Percentiles rank a stretch among this genome's conserved stretches.
These are phyloP conservation scores for Brachypteracias leptosomus DNA, from an alignment of 2,113 vertebrate species.

Conservation along the genomic window DNA sequence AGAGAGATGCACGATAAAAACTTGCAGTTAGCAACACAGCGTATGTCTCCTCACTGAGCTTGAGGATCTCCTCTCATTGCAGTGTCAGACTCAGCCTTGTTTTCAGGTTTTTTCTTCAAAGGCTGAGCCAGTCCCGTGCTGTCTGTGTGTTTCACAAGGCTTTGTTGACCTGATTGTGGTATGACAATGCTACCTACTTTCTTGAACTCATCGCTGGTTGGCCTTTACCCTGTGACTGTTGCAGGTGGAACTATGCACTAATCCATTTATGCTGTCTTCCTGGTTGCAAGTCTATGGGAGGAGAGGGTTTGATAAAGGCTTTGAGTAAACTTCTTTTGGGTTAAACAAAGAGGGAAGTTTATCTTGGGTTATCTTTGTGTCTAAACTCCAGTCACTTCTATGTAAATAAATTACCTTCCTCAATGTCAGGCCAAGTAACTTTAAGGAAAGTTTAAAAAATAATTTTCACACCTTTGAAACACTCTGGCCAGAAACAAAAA, in stretches of 20 bases:
- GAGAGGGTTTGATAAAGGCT: neutral
- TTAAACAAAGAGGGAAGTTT: neutral
- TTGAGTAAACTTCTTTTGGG: neutral
- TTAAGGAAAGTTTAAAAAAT: neutral
- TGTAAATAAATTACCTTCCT: constrained; percentile 21
- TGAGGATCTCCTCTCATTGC: neutral
- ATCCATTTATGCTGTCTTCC: neutral
- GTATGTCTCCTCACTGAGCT: neutral
- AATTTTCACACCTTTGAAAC: neutral
- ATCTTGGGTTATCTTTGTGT: neutral
- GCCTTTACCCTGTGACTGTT: neutral
- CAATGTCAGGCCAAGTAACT: neutral
- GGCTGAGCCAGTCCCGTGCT: neutral
- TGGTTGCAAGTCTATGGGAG: neutral
- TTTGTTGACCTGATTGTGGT: neutral
- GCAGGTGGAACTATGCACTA: neutral
- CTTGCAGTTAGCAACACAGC: no score
- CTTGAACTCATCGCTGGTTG: neutral
- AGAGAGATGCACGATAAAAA: neutral
- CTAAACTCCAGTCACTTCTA: neutral
- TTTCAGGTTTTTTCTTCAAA: neutral
- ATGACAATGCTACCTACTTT: neutral
- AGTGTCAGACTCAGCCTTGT: neutral
- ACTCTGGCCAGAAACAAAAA: neutral
- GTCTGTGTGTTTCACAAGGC: neutral